A percentile compares a stretch with the other conserved stretches of the same genome.
phyloP scores from a whole-genome alignment of 2,797 vertebrate species.

The Macropus fuliginosus region DNA sequence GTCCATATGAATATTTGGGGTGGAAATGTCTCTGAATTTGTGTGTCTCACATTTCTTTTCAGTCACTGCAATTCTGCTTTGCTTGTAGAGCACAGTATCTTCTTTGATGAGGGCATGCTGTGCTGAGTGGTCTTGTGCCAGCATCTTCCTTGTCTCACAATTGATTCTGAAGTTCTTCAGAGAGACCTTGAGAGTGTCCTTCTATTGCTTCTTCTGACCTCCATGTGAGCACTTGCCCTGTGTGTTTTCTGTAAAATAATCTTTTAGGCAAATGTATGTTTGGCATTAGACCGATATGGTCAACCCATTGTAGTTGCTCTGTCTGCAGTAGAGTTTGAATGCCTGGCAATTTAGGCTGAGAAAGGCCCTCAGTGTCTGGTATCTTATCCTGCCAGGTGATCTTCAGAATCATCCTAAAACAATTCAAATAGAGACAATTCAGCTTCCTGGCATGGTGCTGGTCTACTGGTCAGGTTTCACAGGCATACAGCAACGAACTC shows the following conservation, averaged over 20 bases:
- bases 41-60: neutral
- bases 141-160: too few relatives aligned
- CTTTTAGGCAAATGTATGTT: neutral
- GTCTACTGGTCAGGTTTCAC: neutral
- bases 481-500: neutral
- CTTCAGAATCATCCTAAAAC: too few relatives aligned
- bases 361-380: neutral
- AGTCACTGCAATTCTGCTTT: neutral
- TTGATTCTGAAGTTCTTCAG: neutral
- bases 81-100: neutral
- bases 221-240: too few relatives aligned
- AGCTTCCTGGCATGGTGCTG: neutral
- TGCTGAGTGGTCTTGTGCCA: too few relatives aligned
- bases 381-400: neutral
- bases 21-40: neutral
- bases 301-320: too few relatives aligned
- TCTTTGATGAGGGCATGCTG: neutral
- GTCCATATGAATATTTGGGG: neutral
- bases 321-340: neutral
- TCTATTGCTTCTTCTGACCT: neutral
- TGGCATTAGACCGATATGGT: neutral
- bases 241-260: neutral
- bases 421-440: neutral
- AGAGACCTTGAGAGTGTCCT: neutral
- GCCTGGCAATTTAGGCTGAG: neutral